Conservation (phyloP, 2,797 vertebrate genomes). For the Ambastaia sidthimunki region DNA sequence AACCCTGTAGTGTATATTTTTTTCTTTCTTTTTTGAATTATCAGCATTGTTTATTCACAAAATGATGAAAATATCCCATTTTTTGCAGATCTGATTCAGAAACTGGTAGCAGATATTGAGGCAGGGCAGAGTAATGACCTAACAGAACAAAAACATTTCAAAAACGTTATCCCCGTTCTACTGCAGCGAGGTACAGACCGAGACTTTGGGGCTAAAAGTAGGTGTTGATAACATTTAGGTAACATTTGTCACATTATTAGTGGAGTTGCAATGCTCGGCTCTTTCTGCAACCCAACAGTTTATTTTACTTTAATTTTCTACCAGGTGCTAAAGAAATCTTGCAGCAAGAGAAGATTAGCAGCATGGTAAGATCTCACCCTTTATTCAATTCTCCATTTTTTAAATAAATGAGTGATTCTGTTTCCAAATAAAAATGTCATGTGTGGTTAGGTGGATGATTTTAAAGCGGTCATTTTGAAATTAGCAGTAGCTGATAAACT, state of each 20-base stretch:
- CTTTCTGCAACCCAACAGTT: neutral
- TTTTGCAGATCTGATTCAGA: constrained; percentile 77
- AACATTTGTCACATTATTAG: neutral
- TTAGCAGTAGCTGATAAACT: constrained; percentile 77
- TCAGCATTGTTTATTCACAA: neutral
- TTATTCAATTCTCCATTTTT: neutral
- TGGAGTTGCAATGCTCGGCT: neutral
- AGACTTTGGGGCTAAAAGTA: constrained; percentile 75
- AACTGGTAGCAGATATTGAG: constrained; percentile 76
- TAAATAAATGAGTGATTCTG: neutral
- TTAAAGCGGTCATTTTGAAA: constrained; percentile 76
- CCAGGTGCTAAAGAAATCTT: constrained; percentile 70
- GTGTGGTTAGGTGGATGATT: constrained; percentile 72
- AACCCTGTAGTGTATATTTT: too few relatives aligned
- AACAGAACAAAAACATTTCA: constrained; percentile 70
- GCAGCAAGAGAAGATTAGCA: constrained; percentile 70
- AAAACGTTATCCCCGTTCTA: constrained; percentile 71
- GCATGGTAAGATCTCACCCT: constrained; percentile 69
- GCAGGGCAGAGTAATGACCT: constrained; percentile 66
- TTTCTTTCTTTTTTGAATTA: neutral
- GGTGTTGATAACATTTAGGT: neutral
- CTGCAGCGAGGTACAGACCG: constrained; percentile 66
- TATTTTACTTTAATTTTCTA: constrained; percentile 3
- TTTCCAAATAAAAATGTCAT: neutral
- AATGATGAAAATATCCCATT: constrained; percentile 20